Evolutionary conservation across 2,797 vertebrate species (phyloP).

Genomic region (Sciurus carolinensis): DNA sequence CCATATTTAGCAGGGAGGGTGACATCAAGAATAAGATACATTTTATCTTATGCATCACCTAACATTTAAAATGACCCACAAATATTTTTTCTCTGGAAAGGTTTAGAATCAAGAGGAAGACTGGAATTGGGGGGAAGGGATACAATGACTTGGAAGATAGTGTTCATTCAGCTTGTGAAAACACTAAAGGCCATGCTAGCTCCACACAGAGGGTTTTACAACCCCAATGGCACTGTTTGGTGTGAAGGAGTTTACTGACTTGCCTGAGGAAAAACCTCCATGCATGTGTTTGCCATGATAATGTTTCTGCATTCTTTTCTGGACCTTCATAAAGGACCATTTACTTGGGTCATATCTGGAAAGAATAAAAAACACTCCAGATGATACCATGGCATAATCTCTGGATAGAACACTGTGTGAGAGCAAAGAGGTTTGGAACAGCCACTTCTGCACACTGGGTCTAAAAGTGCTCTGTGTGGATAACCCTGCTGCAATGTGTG

Average conservation of each 20-base stretch:
- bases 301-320: neutral
- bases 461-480: neutral
- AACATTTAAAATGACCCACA: slow-evolving; percentile 27
- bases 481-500: neutral
- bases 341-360: neutral
- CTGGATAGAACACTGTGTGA: neutral
- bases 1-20: neutral
- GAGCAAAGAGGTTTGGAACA: neutral
- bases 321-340: neutral
- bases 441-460: neutral
- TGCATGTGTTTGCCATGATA: neutral
- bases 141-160: neutral
- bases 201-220: accelerated
- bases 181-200: neutral
- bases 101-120: neutral
- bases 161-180: neutral
- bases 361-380: neutral
- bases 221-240: neutral
- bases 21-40: neutral
- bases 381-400: neutral
- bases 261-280: neutral
- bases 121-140: neutral
- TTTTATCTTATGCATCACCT: neutral
- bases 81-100: neutral
- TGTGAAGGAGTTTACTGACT: neutral